These are phyloP conservation scores for Cremastobaeus sp. DNA, from an alignment of 2,888 invertebrate genomes.

Conservation along the genomic window DNA sequence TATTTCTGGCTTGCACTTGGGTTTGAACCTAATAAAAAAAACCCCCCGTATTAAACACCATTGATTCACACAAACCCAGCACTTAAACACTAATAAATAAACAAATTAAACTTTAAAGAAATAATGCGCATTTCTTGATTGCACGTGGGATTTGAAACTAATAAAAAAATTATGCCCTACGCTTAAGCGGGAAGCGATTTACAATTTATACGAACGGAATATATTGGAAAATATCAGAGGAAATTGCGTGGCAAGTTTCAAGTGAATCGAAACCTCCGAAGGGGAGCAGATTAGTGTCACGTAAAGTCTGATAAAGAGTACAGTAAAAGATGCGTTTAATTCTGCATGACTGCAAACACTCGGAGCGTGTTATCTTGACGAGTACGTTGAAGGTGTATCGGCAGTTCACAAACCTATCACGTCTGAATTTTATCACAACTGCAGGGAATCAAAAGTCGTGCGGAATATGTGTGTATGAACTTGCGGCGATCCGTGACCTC, in stretches of 20 bases:
- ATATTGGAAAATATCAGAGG: conserved; percentile 10
- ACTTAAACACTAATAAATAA: no score
- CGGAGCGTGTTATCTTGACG: conserved; percentile 56
- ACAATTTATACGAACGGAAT: conserved; percentile 11
- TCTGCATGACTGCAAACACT: conserved; percentile 41
- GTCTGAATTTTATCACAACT: conserved; percentile 33
- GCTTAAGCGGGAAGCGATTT: no score
- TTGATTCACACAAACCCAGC: no score
- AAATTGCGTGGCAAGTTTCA: background rate
- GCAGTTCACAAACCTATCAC: conserved; percentile 50
- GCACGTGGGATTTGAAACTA: no score
- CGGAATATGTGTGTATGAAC: conserved; percentile 41
- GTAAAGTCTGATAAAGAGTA: conserved; percentile 11
- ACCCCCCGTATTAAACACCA: no score
- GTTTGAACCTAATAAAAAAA: no score
- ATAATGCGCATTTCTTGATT: no score
- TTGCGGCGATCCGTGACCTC: conserved; percentile 69
- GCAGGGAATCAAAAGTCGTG: conserved; percentile 32
- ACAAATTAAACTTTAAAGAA: no score
- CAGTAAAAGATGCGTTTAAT: conserved; percentile 36
- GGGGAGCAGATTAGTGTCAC: conserved; percentile 31
- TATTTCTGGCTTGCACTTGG: no score
- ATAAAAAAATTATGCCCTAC: no score
- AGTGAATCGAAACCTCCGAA: conserved; percentile 10
- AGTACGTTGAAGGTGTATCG: conserved; percentile 50